Percentiles rank a stretch among this genome's conserved stretches.
phyloP scores from a whole-genome alignment of 1,140 invertebrate genomes.

The Drosophila biarmipes region DNA sequence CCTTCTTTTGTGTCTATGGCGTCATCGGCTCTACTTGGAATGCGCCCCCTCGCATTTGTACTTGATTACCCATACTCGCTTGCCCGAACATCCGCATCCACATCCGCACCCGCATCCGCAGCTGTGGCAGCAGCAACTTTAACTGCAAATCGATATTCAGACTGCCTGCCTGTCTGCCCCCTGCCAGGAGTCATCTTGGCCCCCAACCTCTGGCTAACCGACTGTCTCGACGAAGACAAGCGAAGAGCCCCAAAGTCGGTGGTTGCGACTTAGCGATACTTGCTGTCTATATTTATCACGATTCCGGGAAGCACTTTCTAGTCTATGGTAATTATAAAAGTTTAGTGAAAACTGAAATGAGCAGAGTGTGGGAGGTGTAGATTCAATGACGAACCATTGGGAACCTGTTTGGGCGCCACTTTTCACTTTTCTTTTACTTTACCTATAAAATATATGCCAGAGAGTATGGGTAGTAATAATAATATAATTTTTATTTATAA shows the following conservation, averaged over 20 bases:
- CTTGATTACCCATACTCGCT: constrained; percentile 57
- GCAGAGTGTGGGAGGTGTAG: background rate
- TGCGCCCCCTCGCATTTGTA: constrained; percentile 37
- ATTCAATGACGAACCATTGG: background rate
- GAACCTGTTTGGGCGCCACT: background rate
- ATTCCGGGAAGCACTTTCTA: background rate
- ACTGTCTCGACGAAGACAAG: constrained; percentile 8
- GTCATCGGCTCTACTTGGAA: constrained; percentile 27
- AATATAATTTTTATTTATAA: background rate
- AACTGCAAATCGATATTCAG: constrained; percentile 69
- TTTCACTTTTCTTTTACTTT: background rate
- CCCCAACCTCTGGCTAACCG: constrained; percentile 19
- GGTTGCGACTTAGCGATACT: constrained; percentile 7
- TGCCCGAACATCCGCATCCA: constrained; percentile 5
- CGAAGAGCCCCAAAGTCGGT: background rate
- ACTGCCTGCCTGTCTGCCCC: constrained; percentile 20
- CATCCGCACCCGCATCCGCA: constrained; percentile 18
- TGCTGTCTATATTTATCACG: background rate
- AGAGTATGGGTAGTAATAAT: background rate
- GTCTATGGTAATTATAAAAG: background rate
- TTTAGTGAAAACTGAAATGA: background rate
- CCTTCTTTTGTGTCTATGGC: constrained; percentile 36
- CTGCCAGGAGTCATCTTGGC: constrained; percentile 9
- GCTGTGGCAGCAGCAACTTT: constrained; percentile 43
- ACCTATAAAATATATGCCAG: no score